phyloP scores from a whole-genome alignment of 2,113 vertebrate genomes.

The Orcinus orca region DNA sequence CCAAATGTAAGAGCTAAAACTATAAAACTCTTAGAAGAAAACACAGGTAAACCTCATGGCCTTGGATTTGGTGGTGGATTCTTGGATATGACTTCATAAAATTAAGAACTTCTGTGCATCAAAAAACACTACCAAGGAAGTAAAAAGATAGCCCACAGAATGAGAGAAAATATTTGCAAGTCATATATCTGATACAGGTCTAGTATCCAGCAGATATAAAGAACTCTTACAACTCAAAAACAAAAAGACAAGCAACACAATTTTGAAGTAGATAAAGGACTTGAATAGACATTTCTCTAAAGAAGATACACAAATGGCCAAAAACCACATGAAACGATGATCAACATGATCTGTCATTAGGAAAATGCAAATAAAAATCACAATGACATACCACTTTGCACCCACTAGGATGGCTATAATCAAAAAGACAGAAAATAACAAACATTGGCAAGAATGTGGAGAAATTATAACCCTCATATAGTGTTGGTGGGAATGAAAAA shows the following conservation, averaged over 20 bases:
- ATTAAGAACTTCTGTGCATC: background rate
- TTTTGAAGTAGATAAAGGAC: background rate
- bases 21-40: background rate
- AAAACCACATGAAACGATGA: background rate
- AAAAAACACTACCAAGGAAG: background rate
- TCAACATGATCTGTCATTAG: background rate
- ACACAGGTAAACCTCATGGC: background rate
- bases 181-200: background rate
- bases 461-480: background rate
- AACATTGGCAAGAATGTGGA: background rate
- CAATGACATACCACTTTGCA: background rate
- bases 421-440: background rate
- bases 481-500: background rate
- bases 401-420: background rate
- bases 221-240: background rate
- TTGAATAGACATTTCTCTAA: background rate
- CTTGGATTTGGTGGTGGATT: background rate
- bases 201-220: background rate
- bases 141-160: background rate
- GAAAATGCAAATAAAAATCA: conserved; percentile 17
- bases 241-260: background rate
- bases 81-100: background rate
- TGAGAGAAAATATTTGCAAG: background rate
- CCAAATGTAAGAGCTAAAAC: too few species aligned
- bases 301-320: background rate